These are phyloP conservation scores for Intellagama lesueurii DNA, from an alignment of 2,797 vertebrate genomes.

Conservation along the genomic window DNA sequence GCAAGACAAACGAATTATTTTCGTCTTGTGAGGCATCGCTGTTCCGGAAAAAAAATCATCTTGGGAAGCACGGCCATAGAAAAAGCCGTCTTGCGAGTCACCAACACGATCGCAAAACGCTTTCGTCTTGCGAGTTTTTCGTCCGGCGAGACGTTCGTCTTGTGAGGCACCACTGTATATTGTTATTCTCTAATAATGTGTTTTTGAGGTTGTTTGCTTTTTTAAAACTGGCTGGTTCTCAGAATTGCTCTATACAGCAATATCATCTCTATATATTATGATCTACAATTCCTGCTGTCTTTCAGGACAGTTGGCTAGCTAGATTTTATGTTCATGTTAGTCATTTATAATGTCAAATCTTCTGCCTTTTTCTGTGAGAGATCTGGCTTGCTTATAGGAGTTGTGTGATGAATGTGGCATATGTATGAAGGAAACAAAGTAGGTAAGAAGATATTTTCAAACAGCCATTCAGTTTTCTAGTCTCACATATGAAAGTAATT, in stretches of 20 bases:
- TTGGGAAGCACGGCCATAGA: too few relatives aligned
- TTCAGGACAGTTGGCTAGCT: background rate
- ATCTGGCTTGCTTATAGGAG: slow-evolving; percentile 4
- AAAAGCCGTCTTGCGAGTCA: too few relatives aligned
- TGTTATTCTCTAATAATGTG: slow-evolving; percentile 22
- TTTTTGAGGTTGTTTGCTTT: background rate
- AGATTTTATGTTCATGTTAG: background rate
- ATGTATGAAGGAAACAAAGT: slow-evolving; percentile 38
- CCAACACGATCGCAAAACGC: too few relatives aligned
- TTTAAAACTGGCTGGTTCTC: slow-evolving; percentile 24
- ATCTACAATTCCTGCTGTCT: background rate
- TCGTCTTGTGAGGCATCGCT: too few relatives aligned
- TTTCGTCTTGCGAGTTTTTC: too few relatives aligned
- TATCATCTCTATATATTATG: background rate
- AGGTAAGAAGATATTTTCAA: slow-evolving; percentile 30
- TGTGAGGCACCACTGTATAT: too few relatives aligned
- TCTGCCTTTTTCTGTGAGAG: background rate
- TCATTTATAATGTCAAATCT: background rate
- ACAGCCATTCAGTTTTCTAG: slow-evolving; percentile 32
- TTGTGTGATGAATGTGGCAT: slow-evolving; percentile 26
- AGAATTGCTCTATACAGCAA: background rate
- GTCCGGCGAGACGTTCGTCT: too few relatives aligned
- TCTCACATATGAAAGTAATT: slow-evolving; percentile 40
- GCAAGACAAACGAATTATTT: too few relatives aligned
- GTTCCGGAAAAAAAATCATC: too few relatives aligned